A percentile compares a stretch with the other conserved stretches of the same genome.
phyloP scores from a whole-genome alignment of 1,140 invertebrate species.

The Homalodisca vitripennis region DNA sequence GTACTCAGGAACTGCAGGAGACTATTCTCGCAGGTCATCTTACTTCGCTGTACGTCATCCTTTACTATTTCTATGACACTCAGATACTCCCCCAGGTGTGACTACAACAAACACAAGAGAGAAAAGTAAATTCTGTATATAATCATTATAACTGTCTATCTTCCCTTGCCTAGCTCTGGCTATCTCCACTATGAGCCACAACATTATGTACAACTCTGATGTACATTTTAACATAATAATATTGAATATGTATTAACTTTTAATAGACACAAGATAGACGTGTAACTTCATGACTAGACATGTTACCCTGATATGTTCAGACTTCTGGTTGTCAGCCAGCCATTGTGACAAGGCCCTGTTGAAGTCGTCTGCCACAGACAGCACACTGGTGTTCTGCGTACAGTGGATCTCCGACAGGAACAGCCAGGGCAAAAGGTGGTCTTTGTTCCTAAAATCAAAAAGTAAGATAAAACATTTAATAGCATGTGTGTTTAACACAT shows the following conservation, averaged over 20 bases:
- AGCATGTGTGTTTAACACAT: no score
- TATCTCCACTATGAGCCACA: no score
- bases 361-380: not conserved
- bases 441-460: conserved; percentile 33
- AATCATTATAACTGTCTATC: not conserved
- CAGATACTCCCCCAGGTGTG: not conserved
- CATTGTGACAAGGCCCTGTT: not conserved
- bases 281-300: no score
- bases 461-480: no score
- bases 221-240: no score
- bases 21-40: not conserved
- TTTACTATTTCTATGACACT: not conserved
- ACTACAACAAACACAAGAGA: not conserved
- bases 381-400: not conserved
- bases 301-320: not conserved
- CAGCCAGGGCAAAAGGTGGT: conserved; percentile 52
- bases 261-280: no score
- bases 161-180: no score
- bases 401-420: conserved; percentile 43
- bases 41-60: not conserved
- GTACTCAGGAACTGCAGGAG: conserved; percentile 38
- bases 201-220: no score
- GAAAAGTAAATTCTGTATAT: not conserved
- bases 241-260: no score
- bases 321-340: not conserved